Base-by-base conservation (phyloP, 2,888 invertebrate genomes). In the Phengaris alcon region DNA sequence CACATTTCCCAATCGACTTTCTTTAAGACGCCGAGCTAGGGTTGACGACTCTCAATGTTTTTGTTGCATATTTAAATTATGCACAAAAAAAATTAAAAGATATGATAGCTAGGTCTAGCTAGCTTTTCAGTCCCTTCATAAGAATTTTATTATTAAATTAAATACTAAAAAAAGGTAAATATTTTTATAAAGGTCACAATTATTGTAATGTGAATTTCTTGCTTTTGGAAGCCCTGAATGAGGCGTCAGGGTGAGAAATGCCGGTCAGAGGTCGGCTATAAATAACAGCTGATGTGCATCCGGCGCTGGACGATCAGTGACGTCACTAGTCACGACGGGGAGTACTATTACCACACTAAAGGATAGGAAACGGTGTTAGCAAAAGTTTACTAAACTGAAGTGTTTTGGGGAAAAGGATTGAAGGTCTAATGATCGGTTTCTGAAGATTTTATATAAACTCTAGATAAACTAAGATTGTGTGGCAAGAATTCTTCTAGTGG, bases 241-340 rank as follows among this genome's bases (percentile, higher is more conserved):
- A 64, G 64, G 64, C 64, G 44, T 64, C 64, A 64, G 35, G 12
- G 64, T 64, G 64, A 64, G 64, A 64, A 64, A 64, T 64, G 64
- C 64, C 64, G 64, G 64, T 64, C 64, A 64, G 64, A 13, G 64
- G 44, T 44, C 12, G 64, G 64, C 35, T 64, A 64, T 64, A 64
- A 64, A 64, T 64, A 64, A 64, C 64, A 64, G 13, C 64, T 64
- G 35, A 64, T 64, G 64, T 64, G 64, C 64, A 64, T 64, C 64
- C 64, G 64, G 64, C 35, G 64, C 64, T 64, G 64, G 64, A 35
- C 64, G 64, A 64, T 64, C 64, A 64, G 35, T 64, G 64, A 64
- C 64, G 64, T 44, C 6, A 6, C 35, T 22, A 22, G 22, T 22
- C 22, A 15, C 15, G 15, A 5, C 12, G 64, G 10, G 12, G 35